Conservation (phyloP, 2,113 vertebrate genomes). For the Oenanthe melanoleuca region DNA sequence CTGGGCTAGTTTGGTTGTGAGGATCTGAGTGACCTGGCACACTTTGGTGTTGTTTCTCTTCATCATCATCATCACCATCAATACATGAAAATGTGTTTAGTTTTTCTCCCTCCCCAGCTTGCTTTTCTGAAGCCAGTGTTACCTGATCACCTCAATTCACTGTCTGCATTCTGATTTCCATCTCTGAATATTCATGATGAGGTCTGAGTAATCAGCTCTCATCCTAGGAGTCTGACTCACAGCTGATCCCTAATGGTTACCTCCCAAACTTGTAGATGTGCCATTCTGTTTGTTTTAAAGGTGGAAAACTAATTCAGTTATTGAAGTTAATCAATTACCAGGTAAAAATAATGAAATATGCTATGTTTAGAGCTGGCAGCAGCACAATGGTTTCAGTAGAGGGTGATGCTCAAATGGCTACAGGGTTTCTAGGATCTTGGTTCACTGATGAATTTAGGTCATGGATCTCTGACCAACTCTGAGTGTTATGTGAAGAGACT, state of each 20-base stretch:
- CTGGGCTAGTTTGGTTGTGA: not conserved
- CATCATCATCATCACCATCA: not conserved
- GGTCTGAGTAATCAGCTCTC: conserved; percentile 30
- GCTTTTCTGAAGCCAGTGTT: not conserved
- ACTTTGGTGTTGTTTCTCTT: not conserved
- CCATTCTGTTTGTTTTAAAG: not conserved
- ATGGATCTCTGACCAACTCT: not conserved
- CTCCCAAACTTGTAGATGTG: not conserved
- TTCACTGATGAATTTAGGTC: not conserved
- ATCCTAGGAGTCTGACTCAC: not conserved
- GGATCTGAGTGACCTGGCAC: not conserved
- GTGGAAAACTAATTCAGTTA: not conserved
- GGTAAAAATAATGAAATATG: not conserved
- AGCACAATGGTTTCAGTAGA: not conserved
- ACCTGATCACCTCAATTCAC: conserved; percentile 1
- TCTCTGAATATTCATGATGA: conserved; percentile 45
- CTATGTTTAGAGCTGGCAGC: not conserved
- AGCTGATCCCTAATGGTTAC: conserved; percentile 3
- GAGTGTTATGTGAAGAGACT: not conserved
- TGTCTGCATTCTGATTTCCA: conserved; percentile 1
- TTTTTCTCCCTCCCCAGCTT: not conserved
- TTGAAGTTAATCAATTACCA: not conserved
- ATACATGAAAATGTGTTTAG: not conserved
- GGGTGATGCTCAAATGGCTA: not conserved
- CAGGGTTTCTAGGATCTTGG: not conserved